Base-by-base conservation (phyloP, 1,140 invertebrate species). In the Ctenoplectra terminalis region DNA sequence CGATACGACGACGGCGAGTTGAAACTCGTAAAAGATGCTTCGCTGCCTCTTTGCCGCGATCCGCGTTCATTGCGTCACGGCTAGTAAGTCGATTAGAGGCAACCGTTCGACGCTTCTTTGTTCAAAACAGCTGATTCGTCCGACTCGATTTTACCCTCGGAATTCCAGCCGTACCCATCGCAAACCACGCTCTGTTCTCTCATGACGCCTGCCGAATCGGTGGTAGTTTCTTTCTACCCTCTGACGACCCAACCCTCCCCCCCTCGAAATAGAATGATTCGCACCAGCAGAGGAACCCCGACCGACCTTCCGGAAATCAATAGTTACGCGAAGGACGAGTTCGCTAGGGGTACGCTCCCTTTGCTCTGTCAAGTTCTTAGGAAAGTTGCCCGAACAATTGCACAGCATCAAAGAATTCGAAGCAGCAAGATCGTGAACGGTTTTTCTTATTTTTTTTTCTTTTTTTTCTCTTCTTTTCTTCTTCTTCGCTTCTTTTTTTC, bases 291-390 rank as follows among this genome's bases (percentile, higher is more conserved):
- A 82, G 85, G 82, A 79, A 76, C 77, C 73, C 43, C 63, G 70
- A 43, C 64, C 56, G 54, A 85, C 77, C 82, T 86, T 87, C 89
- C 89, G 87, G 87, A 89, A 88, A 90, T 90, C 90, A 90, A 90
- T 90, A 90, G 89, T 84, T 84, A 71, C 69, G 71, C 56, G 60
- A 84, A 88, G 80, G 81, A 83, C 78, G 83, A 88, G 84, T 78
- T 72, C 69, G 83, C 66, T 69, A 56, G 77, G 75, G 86, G 75
- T 60, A 71, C 69, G 72, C 26, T 60, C 79, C 83, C 66, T 82
- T 82, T 76, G 70, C 78, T 77, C 76, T 63, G 31, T 37, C 66
- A 64, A 77, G 52, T 82, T 63, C 64, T 66, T 52, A 64, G 81
- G 48, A 74, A 86, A 83, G 61, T 77, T 80, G 64, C 23, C 64